Conservation (phyloP, 2,888 invertebrate genomes). For the Syrphus vitripennis region DNA sequence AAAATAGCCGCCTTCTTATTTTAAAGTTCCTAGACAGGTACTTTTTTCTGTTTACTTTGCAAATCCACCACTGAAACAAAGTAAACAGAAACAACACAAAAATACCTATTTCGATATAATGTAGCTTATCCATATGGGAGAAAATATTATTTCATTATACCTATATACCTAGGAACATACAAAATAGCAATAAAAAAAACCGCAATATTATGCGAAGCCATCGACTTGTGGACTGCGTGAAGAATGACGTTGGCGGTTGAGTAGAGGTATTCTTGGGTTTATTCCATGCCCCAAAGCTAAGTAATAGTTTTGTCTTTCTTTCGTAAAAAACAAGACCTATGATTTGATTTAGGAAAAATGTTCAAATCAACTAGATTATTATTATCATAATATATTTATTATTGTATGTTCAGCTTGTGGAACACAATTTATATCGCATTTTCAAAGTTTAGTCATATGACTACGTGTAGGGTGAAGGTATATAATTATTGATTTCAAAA, state of each 20-base stretch:
- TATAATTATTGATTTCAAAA: not conserved
- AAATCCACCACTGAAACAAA: not conserved
- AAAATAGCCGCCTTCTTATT: not conserved
- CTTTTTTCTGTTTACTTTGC: not conserved
- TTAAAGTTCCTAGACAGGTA: not conserved
- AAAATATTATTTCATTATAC: not conserved
- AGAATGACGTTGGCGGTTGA: constrained; percentile 10
- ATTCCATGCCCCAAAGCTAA: not conserved
- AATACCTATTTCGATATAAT: not conserved
- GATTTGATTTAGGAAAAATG: not conserved
- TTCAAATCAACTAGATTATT: no score
- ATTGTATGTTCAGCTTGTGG: constrained; percentile 1
- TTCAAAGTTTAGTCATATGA: not conserved
- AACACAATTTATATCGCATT: not conserved
- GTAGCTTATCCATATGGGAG: not conserved
- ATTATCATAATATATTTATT: no score
- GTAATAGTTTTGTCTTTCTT: constrained; percentile 3
- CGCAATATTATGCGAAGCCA: constrained; percentile 1
- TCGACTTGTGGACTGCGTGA: not conserved
- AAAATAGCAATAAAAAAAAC: not conserved
- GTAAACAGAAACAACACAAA: not conserved
- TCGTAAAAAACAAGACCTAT: constrained; percentile 3
- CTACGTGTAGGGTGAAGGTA: no score
- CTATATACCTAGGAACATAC: not conserved
- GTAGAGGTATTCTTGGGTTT: constrained; percentile 7